Conservation (phyloP, 2,797 vertebrate species). For the Pelochelys cantorii region DNA sequence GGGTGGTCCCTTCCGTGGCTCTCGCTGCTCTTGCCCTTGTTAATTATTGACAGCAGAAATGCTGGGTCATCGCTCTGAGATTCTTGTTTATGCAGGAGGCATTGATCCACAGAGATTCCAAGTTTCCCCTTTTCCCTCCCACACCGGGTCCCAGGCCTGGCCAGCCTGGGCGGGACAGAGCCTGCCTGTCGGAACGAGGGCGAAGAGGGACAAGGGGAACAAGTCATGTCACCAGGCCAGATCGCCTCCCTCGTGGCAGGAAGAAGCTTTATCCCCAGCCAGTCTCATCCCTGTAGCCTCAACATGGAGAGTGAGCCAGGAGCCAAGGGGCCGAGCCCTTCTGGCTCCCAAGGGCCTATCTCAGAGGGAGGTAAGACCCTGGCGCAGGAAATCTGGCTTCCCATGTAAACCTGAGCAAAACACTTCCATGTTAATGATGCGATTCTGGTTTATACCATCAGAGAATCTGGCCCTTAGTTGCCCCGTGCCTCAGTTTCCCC, state of each 20-base stretch:
- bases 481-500: background rate
- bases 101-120: background rate
- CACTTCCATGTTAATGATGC: background rate
- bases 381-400: background rate
- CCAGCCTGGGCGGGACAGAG: background rate
- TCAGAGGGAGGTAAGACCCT: background rate
- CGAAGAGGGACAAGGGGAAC: background rate
- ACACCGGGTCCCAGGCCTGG: background rate
- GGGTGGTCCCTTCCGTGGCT: background rate
- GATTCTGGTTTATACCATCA: background rate
- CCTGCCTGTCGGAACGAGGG: background rate
- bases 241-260: background rate
- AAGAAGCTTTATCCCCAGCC: background rate
- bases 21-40: background rate
- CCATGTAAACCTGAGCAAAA: background rate
- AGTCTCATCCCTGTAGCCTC: background rate
- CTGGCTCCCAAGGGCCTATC: background rate
- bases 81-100: background rate
- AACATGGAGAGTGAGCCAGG: background rate
- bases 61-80: accelerated
- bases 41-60: background rate
- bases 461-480: background rate
- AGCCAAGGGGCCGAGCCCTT: background rate
- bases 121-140: background rate
- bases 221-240: background rate